These are phyloP conservation scores for Tigriopus californicus DNA, from an alignment of 2,888 invertebrate genomes.

Conservation along the genomic window DNA sequence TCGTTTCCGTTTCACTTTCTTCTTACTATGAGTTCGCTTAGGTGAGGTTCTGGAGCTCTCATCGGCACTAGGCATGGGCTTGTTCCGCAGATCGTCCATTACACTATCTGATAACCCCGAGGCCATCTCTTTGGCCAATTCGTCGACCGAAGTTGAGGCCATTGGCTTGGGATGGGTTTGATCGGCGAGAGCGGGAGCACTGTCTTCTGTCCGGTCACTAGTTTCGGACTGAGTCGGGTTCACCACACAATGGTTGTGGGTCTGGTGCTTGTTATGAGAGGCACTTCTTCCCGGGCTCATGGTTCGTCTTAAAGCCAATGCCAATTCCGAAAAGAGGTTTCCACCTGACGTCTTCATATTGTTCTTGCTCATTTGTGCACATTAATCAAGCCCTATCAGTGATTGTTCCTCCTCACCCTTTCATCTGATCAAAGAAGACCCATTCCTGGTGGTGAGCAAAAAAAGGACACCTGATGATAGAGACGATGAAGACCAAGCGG, in stretches of 20 bases:
- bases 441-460: no score
- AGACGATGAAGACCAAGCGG: no score
- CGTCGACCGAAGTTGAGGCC: neutral
- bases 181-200: neutral
- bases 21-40: neutral
- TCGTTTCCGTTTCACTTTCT: no score
- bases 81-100: neutral
- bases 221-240: neutral
- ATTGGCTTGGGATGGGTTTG: neutral
- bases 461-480: no score
- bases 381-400: no score
- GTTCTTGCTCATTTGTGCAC: neutral
- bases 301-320: neutral
- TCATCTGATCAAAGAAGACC: no score
- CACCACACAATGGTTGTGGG: neutral
- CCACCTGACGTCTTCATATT: neutral
- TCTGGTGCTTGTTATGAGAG: neutral
- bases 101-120: neutral
- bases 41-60: neutral
- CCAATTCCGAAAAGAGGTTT: neutral
- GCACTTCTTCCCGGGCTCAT: neutral
- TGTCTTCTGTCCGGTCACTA: neutral
- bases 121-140: neutral
- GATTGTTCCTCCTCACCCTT: no score
- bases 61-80: no score